Evolutionary conservation across 2,888 invertebrate species (phyloP).

Genomic region (Eupithecia tripunctaria): DNA sequence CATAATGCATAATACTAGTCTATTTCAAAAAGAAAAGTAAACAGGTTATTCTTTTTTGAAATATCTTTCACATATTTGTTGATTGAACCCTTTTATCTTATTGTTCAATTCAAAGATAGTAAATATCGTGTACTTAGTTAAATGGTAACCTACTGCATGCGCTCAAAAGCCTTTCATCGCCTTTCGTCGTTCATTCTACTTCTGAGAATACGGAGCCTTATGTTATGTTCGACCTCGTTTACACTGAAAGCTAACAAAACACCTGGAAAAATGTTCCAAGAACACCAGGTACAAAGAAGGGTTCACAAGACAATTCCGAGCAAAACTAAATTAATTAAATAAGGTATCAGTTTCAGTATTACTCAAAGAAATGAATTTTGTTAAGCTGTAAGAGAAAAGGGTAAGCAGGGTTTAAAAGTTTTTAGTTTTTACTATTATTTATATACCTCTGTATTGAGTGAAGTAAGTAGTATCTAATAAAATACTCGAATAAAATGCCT

Average conservation of each 20-base stretch:
- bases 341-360: neutral
- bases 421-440: too few species aligned
- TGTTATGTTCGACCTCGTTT: neutral
- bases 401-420: too few species aligned
- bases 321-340: neutral
- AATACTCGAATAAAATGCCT: neutral
- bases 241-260: neutral
- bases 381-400: too few species aligned
- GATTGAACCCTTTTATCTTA: neutral
- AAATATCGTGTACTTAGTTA: neutral
- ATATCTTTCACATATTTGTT: neutral
- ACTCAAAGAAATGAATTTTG: neutral
- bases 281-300: neutral
- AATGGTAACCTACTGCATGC: neutral
- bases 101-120: neutral
- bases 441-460: too few species aligned
- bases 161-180: neutral
- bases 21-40: neutral
- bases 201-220: neutral
- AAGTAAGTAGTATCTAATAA: too few species aligned
- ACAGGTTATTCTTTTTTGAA: neutral
- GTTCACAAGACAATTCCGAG: neutral
- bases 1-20: neutral
- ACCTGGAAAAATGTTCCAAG: neutral
- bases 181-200: slow-evolving; percentile 6